Conservation (phyloP, 1,140 invertebrate species). For the Aphis craccivora region DNA sequence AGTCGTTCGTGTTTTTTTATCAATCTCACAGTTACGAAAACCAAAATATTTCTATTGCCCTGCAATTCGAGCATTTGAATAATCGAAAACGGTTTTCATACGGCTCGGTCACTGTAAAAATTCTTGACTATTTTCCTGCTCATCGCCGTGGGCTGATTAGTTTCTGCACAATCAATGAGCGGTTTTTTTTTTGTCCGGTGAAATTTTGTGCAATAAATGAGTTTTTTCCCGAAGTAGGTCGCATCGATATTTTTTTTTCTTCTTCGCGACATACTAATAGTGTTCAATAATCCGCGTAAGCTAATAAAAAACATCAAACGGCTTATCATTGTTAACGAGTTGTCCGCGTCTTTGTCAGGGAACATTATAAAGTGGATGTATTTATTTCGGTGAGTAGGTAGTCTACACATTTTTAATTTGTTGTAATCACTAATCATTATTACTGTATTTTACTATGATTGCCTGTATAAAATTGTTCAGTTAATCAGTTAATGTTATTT, state of each 20-base stretch:
- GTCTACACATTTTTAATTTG: neutral
- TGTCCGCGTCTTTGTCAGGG: neutral
- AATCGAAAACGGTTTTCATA: neutral
- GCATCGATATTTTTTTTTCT: slow-evolving; percentile 41
- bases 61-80: neutral
- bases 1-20: neutral
- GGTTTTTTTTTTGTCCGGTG: slow-evolving; percentile 27
- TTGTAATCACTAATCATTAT: neutral
- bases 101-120: neutral
- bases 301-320: neutral
- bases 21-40: neutral
- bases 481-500: neutral
- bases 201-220: slow-evolving; percentile 57
- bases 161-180: neutral
- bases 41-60: neutral
- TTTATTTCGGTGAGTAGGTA: slow-evolving; percentile 9
- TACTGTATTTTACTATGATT: neutral
- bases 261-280: slow-evolving; percentile 4
- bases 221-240: slow-evolving; percentile 54
- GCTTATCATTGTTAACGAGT: neutral
- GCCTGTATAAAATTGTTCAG: neutral
- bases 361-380: neutral
- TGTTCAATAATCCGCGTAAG: neutral
- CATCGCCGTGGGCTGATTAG: neutral
- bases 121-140: neutral